Evolutionary conservation across 2,113 vertebrate genomes (phyloP).

Genomic region (Guaruba guarouba): DNA sequence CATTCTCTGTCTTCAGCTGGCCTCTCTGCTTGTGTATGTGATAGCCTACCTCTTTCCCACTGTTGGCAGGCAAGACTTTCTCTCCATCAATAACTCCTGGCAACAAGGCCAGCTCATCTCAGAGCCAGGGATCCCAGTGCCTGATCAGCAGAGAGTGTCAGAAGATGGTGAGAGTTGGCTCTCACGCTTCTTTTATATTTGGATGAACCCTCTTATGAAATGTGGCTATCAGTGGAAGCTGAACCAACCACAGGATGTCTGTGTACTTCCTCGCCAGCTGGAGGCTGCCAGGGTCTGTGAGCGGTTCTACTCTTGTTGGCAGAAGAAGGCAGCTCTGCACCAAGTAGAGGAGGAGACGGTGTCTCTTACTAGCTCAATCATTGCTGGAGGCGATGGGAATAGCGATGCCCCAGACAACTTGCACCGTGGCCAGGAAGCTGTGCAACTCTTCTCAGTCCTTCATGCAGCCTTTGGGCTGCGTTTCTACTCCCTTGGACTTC

Average conservation of each 20-base stretch:
- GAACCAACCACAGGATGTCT: conserved; percentile 77
- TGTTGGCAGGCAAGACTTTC: conserved; percentile 28
- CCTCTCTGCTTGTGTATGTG: conserved; percentile 78
- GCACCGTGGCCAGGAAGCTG: neutral
- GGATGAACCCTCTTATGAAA: conserved; percentile 86
- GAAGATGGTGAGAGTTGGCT: conserved; percentile 89
- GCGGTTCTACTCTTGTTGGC: conserved; percentile 82
- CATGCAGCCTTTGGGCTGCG: conserved; percentile 82
- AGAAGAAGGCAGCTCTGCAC: conserved; percentile 45
- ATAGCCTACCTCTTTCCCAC: conserved; percentile 76
- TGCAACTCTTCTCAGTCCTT: conserved; percentile 78
- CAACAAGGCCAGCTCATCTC: conserved; percentile 72
- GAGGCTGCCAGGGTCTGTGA: conserved; percentile 74
- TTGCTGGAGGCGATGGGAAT: neutral
- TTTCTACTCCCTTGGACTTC: conserved; percentile 83
- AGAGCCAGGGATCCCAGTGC: neutral
- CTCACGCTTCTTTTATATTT: conserved; percentile 89
- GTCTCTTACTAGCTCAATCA: conserved; percentile 51
- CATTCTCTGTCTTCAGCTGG: conserved; percentile 76
- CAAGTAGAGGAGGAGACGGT: neutral
- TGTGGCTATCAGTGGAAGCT: conserved; percentile 81
- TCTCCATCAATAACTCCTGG: conserved; percentile 67
- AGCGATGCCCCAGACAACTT: neutral
- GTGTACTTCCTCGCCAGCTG: conserved; percentile 79
- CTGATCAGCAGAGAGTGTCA: conserved; percentile 75